Percentiles rank a stretch among this genome's conserved stretches.
phyloP scores from a whole-genome alignment of 2,888 invertebrate genomes.

The Amphipyra tragopoginis region DNA sequence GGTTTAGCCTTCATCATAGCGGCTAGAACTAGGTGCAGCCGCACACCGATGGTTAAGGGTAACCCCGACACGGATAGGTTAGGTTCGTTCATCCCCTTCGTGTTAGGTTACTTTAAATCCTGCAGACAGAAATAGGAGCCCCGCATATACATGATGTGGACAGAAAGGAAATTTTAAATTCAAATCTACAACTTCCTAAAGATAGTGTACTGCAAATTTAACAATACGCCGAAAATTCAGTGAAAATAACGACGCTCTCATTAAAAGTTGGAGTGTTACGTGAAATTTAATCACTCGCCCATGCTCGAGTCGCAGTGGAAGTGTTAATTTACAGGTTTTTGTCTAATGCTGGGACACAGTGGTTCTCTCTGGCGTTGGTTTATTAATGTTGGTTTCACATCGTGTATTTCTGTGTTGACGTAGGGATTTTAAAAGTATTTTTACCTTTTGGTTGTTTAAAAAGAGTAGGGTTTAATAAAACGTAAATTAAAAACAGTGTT shows the following conservation, averaged over 20 bases:
- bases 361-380: background rate
- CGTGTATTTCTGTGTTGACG: background rate
- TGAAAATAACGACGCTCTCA: constrained; percentile 65
- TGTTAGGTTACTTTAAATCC: no score
- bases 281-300: constrained; percentile 67
- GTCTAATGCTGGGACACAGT: constrained; percentile 4
- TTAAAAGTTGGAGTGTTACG: constrained; percentile 70
- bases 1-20: no score
- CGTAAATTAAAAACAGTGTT: no score
- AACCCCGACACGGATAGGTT: no score
- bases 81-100: no score
- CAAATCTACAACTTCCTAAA: constrained; percentile 18
- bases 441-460: no score
- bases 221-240: constrained; percentile 26
- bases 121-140: no score
- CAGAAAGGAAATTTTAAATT: constrained; percentile 19
- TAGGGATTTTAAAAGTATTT: no score
- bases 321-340: constrained; percentile 32
- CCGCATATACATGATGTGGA: no score
- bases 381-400: constrained; percentile 5
- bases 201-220: constrained; percentile 33
- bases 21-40: no score
- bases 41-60: no score
- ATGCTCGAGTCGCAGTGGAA: constrained; percentile 11
- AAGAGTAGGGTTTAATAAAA: no score